A percentile compares a stretch with the other conserved stretches of the same genome.
Evolutionary conservation across 2,888 invertebrate genomes (phyloP).

Genomic region (Tachina lurida): DNA sequence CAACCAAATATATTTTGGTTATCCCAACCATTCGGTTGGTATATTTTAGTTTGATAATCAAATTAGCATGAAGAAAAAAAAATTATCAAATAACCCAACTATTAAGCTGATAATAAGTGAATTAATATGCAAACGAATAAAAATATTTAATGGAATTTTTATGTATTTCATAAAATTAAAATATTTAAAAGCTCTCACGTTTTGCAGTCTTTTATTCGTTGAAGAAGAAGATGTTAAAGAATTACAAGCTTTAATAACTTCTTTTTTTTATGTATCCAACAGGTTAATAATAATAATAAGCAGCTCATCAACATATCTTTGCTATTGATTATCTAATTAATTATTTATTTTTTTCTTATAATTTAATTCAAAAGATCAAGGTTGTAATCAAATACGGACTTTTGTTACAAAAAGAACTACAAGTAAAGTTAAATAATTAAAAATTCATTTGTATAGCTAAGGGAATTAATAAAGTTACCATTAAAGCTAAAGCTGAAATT

Average conservation of each 20-base stretch:
- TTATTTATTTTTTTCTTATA: constrained; percentile 26
- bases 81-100: neutral
- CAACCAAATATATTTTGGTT: neutral
- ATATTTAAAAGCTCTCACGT: constrained; percentile 26
- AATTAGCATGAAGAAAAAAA: neutral
- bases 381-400: constrained; percentile 24
- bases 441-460: constrained; percentile 10
- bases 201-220: neutral
- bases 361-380: constrained; percentile 43
- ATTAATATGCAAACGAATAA: neutral
- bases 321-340: constrained; percentile 9
- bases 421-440: neutral
- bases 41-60: neutral
- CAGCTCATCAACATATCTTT: neutral
- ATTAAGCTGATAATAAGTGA: neutral
- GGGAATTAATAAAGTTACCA: neutral
- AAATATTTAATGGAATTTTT: neutral
- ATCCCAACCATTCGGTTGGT: no score
- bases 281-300: neutral
- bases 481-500: neutral
- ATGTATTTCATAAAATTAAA: neutral
- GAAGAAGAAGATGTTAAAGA: neutral
- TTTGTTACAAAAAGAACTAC: neutral
- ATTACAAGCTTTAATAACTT: neutral
- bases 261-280: neutral